Evolutionary conservation across 2,888 invertebrate species (phyloP).

Genomic region (Ptychoptera contaminata): DNA sequence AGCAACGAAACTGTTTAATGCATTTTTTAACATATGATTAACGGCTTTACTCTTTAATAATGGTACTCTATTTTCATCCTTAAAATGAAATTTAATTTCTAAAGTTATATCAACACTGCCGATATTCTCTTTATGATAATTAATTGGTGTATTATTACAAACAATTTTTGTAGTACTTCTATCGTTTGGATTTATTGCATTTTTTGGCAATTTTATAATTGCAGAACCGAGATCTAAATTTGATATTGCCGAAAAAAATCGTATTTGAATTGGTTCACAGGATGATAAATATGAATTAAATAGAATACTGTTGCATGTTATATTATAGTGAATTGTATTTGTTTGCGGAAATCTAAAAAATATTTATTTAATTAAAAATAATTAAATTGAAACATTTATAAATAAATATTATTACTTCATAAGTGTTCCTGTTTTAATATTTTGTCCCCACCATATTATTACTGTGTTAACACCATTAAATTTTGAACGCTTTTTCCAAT

Average conservation of each 20-base stretch:
- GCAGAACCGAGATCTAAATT: slow-evolving; percentile 11
- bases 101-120: slow-evolving; percentile 6
- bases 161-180: too few species aligned
- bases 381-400: too few species aligned
- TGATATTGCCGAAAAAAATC: slow-evolving; percentile 10
- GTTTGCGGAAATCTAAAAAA: too few species aligned
- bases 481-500: slow-evolving; percentile 10
- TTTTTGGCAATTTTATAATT: slow-evolving; percentile 7
- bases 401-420: slow-evolving; percentile 8
- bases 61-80: background rate
- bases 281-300: slow-evolving; percentile 11
- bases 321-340: too few species aligned
- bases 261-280: slow-evolving; percentile 19
- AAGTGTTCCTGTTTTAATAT: slow-evolving; percentile 12
- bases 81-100: background rate
- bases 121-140: slow-evolving; percentile 4
- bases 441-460: slow-evolving; percentile 18
- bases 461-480: slow-evolving; percentile 13
- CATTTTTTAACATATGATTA: too few species aligned
- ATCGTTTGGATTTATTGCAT: slow-evolving; percentile 2
- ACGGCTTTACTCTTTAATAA: background rate
- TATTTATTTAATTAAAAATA: too few species aligned
- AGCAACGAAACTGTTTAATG: too few species aligned
- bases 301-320: background rate
- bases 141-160: too few species aligned